Evolutionary conservation across 1,140 invertebrate species (phyloP).

Genomic region (Cherax quadricarinatus): DNA sequence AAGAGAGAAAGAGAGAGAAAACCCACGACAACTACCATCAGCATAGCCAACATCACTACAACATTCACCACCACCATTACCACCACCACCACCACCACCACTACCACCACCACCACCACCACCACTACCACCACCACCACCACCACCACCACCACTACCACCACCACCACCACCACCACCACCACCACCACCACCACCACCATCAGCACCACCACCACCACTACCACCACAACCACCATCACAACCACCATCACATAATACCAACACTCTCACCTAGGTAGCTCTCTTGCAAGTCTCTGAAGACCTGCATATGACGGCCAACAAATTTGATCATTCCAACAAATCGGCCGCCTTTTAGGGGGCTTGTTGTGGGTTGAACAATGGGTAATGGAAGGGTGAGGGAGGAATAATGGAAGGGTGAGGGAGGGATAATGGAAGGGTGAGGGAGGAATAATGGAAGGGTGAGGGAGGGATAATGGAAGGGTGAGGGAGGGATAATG

Average conservation of each 20-base stretch:
- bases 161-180: neutral
- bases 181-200: neutral
- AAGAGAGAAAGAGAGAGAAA: neutral
- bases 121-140: neutral
- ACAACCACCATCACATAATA: neutral
- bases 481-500: too few species aligned
- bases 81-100: neutral
- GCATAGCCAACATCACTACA: too few species aligned
- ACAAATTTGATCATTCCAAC: slow-evolving; percentile 51
- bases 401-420: too few species aligned
- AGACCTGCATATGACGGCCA: slow-evolving; percentile 29
- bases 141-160: neutral
- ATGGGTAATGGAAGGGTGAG: neutral
- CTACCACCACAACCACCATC: neutral
- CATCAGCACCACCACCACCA: neutral
- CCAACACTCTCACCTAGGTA: neutral
- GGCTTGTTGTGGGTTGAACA: neutral
- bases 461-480: too few species aligned
- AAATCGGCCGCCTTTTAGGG: slow-evolving; percentile 30
- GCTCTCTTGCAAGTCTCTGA: neutral
- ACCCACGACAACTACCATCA: neutral
- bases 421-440: too few species aligned
- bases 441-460: too few species aligned
- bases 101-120: neutral
- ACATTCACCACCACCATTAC: neutral